Evolutionary conservation across 2,113 vertebrate species (phyloP).

Genomic region (Isichthys henryi): DNA sequence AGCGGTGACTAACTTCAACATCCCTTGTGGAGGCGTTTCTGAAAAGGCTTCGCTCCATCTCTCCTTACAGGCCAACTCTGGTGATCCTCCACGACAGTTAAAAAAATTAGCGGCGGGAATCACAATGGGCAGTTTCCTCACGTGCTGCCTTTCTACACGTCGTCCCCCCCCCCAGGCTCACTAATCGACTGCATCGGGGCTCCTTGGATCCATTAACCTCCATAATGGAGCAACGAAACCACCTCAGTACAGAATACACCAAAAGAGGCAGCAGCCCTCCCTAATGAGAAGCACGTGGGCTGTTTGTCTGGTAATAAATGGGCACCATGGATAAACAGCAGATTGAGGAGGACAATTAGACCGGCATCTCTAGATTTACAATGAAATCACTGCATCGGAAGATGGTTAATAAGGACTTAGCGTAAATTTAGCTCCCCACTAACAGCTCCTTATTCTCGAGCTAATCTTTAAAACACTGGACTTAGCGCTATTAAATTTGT

Average conservation of each 20-base stretch:
- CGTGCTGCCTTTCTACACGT: not conserved
- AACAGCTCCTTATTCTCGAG: not conserved
- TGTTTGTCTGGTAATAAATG: not conserved
- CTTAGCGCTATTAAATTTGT: not conserved
- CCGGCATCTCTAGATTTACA: not conserved
- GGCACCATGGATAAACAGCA: not conserved
- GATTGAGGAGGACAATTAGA: not conserved
- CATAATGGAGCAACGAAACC: not conserved
- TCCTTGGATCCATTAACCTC: not conserved
- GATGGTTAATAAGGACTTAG: not conserved
- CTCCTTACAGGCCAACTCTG: not conserved
- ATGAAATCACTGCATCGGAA: not conserved
- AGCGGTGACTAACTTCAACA: not conserved
- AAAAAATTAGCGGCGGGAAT: not conserved
- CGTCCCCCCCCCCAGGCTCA: not conserved
- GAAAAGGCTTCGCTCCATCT: not conserved
- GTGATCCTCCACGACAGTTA: not conserved
- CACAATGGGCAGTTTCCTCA: not conserved
- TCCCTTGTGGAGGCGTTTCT: not conserved
- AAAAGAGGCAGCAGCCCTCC: not conserved
- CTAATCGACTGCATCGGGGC: not conserved
- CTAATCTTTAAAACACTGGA: not conserved
- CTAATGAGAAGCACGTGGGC: constrained; percentile 11
- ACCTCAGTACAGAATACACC: not conserved
- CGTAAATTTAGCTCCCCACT: not conserved